Conservation (phyloP, 2,888 invertebrate genomes). For the Ectobius pallidus region DNA sequence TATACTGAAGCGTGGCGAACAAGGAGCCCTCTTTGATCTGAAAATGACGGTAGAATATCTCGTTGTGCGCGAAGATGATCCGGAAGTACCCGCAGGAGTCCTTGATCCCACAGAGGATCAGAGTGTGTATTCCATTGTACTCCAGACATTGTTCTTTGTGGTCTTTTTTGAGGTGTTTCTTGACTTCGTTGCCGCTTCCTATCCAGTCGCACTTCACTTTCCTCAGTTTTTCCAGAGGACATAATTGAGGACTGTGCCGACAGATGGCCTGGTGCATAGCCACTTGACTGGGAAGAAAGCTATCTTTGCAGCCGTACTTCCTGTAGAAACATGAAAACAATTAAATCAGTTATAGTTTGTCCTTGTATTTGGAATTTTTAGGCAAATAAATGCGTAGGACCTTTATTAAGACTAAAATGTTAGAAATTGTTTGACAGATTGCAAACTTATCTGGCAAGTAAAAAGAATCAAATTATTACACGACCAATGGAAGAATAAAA, state of each 20-base stretch:
- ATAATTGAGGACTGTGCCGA: not conserved
- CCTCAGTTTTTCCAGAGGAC: not conserved
- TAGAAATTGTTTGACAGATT: too few relatives aligned
- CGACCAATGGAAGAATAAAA: too few relatives aligned
- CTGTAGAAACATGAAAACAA: not conserved
- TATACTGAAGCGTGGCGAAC: not conserved
- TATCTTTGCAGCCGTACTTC: not conserved
- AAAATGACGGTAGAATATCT: not conserved
- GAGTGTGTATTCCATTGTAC: not conserved
- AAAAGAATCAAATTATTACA: too few relatives aligned
- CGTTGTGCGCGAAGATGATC: not conserved
- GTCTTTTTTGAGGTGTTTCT: not conserved
- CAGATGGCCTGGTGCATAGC: not conserved
- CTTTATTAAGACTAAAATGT: too few relatives aligned
- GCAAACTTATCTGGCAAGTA: too few relatives aligned
- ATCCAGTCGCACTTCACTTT: not conserved
- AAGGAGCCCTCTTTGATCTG: not conserved
- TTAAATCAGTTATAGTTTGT: too few relatives aligned
- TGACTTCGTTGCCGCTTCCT: not conserved
- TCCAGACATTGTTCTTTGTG: not conserved
- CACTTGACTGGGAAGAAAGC: not conserved
- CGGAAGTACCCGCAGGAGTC: not conserved
- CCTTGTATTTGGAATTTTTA: too few relatives aligned
- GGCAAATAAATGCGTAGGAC: too few relatives aligned
- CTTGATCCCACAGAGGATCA: not conserved